Conservation (phyloP, 2,113 vertebrate genomes). For the Emydocephalus ijimae region DNA sequence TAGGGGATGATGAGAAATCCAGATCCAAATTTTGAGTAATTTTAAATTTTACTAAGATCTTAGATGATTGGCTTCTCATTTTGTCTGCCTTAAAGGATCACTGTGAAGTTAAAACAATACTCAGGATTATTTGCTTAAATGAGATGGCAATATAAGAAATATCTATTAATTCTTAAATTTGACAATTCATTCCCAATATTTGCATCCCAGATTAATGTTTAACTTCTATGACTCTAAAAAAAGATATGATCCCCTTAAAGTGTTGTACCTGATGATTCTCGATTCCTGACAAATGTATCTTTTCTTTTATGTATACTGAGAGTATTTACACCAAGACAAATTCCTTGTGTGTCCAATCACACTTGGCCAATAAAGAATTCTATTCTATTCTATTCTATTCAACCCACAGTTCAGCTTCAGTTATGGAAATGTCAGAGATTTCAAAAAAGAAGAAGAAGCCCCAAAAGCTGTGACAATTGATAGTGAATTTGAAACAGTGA, state of each 20-base stretch:
- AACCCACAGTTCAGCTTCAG: too few relatives aligned
- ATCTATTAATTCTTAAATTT: neutral
- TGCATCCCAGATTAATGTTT: neutral
- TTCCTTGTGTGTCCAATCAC: too few relatives aligned
- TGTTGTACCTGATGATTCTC: too few relatives aligned
- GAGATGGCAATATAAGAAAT: neutral
- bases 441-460: neutral
- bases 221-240: neutral
- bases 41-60: neutral
- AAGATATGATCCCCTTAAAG: neutral
- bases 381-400: too few relatives aligned
- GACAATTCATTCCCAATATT: neutral
- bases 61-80: neutral
- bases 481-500: slow-evolving; percentile 24
- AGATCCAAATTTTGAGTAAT: neutral
- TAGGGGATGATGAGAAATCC: neutral
- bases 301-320: too few relatives aligned
- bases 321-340: too few relatives aligned
- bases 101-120: neutral
- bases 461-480: slow-evolving; percentile 14
- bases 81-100: neutral
- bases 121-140: neutral
- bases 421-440: slow-evolving; percentile 7
- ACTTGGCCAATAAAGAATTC: too few relatives aligned
- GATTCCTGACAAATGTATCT: too few relatives aligned